phyloP scores from a whole-genome alignment of 23 tunicate genomes.

The Aplidium turbinatum region DNA sequence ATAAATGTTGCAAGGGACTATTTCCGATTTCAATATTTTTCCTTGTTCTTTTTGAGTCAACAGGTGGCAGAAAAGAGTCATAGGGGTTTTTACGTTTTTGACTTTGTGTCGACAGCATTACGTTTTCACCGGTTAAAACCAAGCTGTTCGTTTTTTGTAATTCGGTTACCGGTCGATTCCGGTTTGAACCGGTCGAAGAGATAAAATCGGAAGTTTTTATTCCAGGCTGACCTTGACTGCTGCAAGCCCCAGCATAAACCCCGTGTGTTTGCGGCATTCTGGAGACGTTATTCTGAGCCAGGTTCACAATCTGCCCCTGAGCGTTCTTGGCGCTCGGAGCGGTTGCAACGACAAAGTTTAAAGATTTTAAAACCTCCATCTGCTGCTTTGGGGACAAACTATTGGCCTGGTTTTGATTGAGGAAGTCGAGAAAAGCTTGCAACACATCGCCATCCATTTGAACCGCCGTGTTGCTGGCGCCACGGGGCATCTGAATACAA shows the following conservation, averaged over 20 bases:
- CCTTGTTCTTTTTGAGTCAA: background rate
- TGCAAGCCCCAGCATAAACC: too few relatives aligned
- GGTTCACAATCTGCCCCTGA: too few relatives aligned
- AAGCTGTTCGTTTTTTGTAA: too few relatives aligned
- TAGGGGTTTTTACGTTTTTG: too few relatives aligned
- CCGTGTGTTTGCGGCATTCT: background rate
- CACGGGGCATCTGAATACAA: too few relatives aligned
- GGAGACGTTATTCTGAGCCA: background rate
- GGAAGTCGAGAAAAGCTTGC: slow-evolving; percentile 62
- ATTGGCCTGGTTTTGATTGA: slow-evolving; percentile 55
- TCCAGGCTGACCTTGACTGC: too few relatives aligned
- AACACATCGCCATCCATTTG: slow-evolving; percentile 54
- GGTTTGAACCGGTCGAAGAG: too few relatives aligned
- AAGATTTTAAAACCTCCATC: slow-evolving; percentile 51
- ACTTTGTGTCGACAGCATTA: too few relatives aligned
- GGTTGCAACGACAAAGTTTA: slow-evolving; percentile 70
- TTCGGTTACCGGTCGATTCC: too few relatives aligned
- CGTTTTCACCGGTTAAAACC: too few relatives aligned
- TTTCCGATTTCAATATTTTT: background rate
- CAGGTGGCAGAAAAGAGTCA: too few relatives aligned
- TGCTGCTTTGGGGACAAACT: slow-evolving; percentile 64
- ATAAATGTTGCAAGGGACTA: slow-evolving; percentile 30
- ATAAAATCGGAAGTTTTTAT: too few relatives aligned
- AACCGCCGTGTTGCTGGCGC: slow-evolving; percentile 6
- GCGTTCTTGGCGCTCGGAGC: slow-evolving; percentile 48